Percentiles rank a stretch among this genome's conserved stretches.
phyloP scores from a whole-genome alignment of 2,888 invertebrate genomes.

The Lomographa bimaculata region DNA sequence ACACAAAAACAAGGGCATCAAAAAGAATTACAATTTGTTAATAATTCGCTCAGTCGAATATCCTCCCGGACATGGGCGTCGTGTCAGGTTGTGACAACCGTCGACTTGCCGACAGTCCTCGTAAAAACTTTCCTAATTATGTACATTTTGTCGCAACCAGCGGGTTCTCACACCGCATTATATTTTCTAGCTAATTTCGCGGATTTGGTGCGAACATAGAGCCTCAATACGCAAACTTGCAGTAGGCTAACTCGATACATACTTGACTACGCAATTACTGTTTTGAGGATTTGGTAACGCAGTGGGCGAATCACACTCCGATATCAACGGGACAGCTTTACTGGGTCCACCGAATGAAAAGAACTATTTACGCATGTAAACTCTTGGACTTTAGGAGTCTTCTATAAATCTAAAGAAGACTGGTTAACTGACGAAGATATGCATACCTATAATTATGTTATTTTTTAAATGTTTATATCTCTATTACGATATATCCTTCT shows the following conservation, averaged over 20 bases:
- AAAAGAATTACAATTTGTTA: slow-evolving; percentile 64
- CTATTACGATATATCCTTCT: too few relatives aligned
- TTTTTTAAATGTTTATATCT: too few relatives aligned
- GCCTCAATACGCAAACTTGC: background rate
- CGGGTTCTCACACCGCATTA: slow-evolving; percentile 61
- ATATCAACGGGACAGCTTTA: too few relatives aligned
- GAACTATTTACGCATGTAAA: too few relatives aligned
- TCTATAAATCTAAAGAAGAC: too few relatives aligned
- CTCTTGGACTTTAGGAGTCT: too few relatives aligned
- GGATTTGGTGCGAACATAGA: slow-evolving; percentile 61
- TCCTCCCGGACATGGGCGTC: slow-evolving; percentile 66
- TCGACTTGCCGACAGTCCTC: slow-evolving; percentile 68
- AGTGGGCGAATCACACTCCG: too few relatives aligned
- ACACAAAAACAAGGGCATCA: slow-evolving; percentile 33
- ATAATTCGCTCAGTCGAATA: slow-evolving; percentile 72
- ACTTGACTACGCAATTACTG: too few relatives aligned
- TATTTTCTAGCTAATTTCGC: slow-evolving; percentile 75
- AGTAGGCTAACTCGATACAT: background rate
- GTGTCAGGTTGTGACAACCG: slow-evolving; percentile 69
- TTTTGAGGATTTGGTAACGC: too few relatives aligned
- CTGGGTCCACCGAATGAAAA: too few relatives aligned
- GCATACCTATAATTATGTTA: too few relatives aligned
- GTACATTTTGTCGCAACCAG: slow-evolving; percentile 75
- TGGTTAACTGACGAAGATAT: too few relatives aligned
- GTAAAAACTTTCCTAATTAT: slow-evolving; percentile 83